These are phyloP conservation scores for Harpegnathos saltator DNA, from an alignment of 1,140 invertebrate genomes.

Conservation along the genomic window DNA sequence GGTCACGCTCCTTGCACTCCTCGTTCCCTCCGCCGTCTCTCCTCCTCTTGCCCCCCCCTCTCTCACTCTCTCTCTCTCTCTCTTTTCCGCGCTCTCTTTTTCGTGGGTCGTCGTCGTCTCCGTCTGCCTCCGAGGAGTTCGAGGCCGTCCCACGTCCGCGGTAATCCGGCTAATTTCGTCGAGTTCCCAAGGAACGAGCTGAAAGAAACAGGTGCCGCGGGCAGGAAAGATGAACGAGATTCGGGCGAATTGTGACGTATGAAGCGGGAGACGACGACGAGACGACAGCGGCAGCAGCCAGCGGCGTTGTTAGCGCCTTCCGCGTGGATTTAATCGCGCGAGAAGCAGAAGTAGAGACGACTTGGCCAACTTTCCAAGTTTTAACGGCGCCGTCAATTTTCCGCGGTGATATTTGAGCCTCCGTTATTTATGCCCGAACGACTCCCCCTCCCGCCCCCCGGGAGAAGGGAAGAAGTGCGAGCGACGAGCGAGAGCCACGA, in stretches of 20 bases:
- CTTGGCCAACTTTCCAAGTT: slow-evolving; percentile 31
- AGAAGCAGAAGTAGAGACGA: slow-evolving; percentile 18
- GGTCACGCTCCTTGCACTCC: slow-evolving; percentile 62
- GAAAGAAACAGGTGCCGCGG: slow-evolving; percentile 55
- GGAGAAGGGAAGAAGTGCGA: slow-evolving; percentile 22
- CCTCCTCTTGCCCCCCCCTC: neutral
- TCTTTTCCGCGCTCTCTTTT: slow-evolving; percentile 18
- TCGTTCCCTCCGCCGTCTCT: slow-evolving; percentile 19
- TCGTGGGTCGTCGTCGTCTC: slow-evolving; percentile 25
- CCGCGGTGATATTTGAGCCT: slow-evolving; percentile 38
- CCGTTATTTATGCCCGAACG: slow-evolving; percentile 42
- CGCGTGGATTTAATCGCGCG: slow-evolving; percentile 49
- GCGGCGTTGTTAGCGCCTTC: slow-evolving; percentile 39
- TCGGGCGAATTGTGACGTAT: slow-evolving; percentile 57
- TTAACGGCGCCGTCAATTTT: slow-evolving; percentile 53
- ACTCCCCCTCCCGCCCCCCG: no score
- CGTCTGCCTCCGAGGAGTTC: slow-evolving; percentile 53
- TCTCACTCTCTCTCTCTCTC: neutral
- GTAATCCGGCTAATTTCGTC: slow-evolving; percentile 70
- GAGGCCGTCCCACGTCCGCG: slow-evolving; percentile 68
- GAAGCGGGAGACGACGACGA: slow-evolving; percentile 17
- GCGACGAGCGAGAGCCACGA: slow-evolving; percentile 20
- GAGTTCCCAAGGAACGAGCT: slow-evolving; percentile 55
- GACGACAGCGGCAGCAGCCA: slow-evolving; percentile 12
- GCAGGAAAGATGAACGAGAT: slow-evolving; percentile 64